Percentiles rank a stretch among this genome's conserved stretches.
These are phyloP conservation scores for Tenebrosternarchus preto DNA, from an alignment of 2,113 vertebrate genomes.

Conservation along the genomic window DNA sequence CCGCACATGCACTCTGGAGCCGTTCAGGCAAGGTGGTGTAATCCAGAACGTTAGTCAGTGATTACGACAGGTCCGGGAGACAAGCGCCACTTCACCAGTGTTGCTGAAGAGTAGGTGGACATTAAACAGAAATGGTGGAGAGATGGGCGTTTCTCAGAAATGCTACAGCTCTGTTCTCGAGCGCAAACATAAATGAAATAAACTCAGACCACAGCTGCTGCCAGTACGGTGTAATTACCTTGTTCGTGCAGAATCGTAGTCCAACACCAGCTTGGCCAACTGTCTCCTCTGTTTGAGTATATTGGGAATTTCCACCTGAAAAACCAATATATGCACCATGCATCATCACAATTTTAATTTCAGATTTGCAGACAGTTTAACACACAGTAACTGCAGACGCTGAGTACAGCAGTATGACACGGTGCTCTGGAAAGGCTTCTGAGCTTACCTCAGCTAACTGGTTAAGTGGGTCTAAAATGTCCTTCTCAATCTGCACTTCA, in stretches of 20 bases:
- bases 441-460: conserved; percentile 85
- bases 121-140: too few species aligned
- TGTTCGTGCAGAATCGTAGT: conserved; percentile 95
- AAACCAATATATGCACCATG: neutral
- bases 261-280: conserved; percentile 90
- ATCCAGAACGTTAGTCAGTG: too few species aligned
- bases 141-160: too few species aligned
- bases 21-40: too few species aligned
- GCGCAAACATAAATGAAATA: neutral
- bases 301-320: conserved; percentile 93
- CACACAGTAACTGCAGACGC: neutral
- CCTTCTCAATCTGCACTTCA: conserved; percentile 90
- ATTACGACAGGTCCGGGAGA: too few species aligned
- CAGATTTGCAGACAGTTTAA: neutral
- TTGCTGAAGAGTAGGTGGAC: too few species aligned
- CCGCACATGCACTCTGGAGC: too few species aligned
- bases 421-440: neutral
- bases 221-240: conserved; percentile 72
- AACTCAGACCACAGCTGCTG: neutral
- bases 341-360: neutral
- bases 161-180: too few species aligned
- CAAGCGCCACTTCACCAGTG: too few species aligned
- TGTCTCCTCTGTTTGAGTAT: conserved; percentile 98
- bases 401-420: neutral
- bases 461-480: conserved; percentile 89